Evolutionary conservation across 2,888 invertebrate genomes (phyloP).

Genomic region (Nasonovia ribisnigri): DNA sequence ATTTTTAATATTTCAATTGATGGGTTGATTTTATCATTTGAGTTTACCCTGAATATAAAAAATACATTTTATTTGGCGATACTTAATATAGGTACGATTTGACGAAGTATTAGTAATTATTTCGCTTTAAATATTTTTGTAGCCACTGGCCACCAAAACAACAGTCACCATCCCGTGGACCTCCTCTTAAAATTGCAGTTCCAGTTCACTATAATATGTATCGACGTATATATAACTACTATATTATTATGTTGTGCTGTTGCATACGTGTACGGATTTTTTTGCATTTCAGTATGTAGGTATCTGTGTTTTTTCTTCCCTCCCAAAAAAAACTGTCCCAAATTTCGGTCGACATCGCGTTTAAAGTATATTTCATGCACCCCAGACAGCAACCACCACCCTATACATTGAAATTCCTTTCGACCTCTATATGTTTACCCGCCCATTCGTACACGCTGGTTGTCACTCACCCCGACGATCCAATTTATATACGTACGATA

Average conservation of each 20-base stretch:
- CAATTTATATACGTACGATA: slow-evolving; percentile 7
- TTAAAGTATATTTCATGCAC: background rate
- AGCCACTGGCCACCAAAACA: background rate
- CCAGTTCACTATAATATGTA: background rate
- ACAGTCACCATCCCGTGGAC: background rate
- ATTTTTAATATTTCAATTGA: background rate
- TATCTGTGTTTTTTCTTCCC: background rate
- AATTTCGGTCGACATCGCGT: background rate
- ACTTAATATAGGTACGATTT: background rate
- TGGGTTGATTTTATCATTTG: background rate
- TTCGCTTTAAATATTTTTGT: background rate
- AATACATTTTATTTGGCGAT: background rate
- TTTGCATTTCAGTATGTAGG: background rate
- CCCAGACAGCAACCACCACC: background rate
- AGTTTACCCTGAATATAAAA: background rate
- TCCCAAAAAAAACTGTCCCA: background rate
- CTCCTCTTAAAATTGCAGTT: background rate
- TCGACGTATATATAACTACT: background rate
- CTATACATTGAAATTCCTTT: background rate
- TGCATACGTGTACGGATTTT: background rate
- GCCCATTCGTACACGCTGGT: background rate
- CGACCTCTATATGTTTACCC: background rate
- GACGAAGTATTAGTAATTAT: background rate
- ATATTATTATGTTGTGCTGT: background rate
- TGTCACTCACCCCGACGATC: slow-evolving; percentile 9